Base-by-base conservation (phyloP, 2,888 invertebrate species). In the Tridacna crocea region DNA sequence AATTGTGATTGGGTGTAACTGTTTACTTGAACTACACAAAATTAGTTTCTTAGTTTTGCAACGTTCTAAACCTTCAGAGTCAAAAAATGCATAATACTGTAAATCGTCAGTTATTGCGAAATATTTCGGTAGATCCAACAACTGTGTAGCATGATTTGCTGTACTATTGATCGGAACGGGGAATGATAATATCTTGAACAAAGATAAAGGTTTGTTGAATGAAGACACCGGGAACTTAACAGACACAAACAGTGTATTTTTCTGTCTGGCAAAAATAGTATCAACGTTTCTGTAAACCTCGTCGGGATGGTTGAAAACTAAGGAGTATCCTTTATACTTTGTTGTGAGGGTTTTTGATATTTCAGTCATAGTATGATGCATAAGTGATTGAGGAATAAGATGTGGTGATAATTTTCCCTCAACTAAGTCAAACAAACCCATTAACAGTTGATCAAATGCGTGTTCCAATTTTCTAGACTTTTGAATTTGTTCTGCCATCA, bases 331-430 rank as follows among this genome's bases (percentile, higher is more conserved):
- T 8, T 17, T 47, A 61, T 68, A 84, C 72, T 84, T 80, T 4
- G 63, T 60, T 66, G 75, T 55, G 36, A 84, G 24, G n/a, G 75
- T 58, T 2, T 36, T 36, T 65, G 79, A 75, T n/a, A 82, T 77
- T 2, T 75, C 47, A 12, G 27, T 36, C 6, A 82, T 24, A 12
- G 79, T 72, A n/a, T 68, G n/a, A 17, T 17, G 8, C 65, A 84
- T 72, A 36, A 61, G 36, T 13, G 10, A 0, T 36, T 26, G 48
- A 47, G 65, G 72, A 27, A 81, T 73, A 46, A 84, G 19, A 46
- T 60, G 65, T 8, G 80, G 79, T n/a, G 79, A 84, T 19, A 79
- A 46, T 63, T 68, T 79, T 27, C 81, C 84, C 55, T 84, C 79
- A 13, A 79, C 78, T 66, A 79, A 73, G 19, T 81, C 68, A 79